phyloP scores from a whole-genome alignment of 2,113 vertebrate genomes.

The Toxotes jaculatrix region DNA sequence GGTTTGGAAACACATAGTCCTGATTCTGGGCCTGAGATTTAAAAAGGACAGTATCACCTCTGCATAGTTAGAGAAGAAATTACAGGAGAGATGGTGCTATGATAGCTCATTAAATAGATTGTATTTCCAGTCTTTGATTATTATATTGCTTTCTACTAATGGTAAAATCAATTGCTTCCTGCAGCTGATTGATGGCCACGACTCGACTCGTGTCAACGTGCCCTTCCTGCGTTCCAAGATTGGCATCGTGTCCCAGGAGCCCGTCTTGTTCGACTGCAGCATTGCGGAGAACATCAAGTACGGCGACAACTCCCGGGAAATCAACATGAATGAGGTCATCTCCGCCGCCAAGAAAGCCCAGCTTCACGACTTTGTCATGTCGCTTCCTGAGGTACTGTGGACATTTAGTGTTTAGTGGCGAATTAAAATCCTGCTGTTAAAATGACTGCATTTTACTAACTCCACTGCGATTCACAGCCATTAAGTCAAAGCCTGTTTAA shows the following conservation, averaged over 20 bases:
- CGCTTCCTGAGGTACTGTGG: constrained; percentile 82
- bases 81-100: constrained; percentile 38
- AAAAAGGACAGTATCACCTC: constrained; percentile 61
- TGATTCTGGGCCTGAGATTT: constrained; percentile 55
- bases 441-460: not conserved
- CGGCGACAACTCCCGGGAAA: constrained; percentile 82
- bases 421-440: not conserved
- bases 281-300: constrained; percentile 87
- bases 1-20: constrained; percentile 53
- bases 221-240: constrained; percentile 86
- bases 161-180: constrained; percentile 63
- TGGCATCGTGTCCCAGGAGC: constrained; percentile 88
- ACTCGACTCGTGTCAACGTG: constrained; percentile 77
- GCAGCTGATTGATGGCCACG: constrained; percentile 84
- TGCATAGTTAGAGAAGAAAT: constrained; percentile 43
- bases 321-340: constrained; percentile 83
- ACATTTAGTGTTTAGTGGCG: not conserved
- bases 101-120: constrained; percentile 64
- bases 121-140: constrained; percentile 50
- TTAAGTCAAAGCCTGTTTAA: too few relatives aligned
- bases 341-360: constrained; percentile 84
- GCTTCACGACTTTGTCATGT: constrained; percentile 86
- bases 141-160: constrained; percentile 53
- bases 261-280: constrained; percentile 86
- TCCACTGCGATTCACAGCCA: not conserved